Evolutionary conservation across 2,797 vertebrate species (phyloP), one percentile per base, ranked within the genome.

Genomic region (Peromyscus melanophrys): DNA sequence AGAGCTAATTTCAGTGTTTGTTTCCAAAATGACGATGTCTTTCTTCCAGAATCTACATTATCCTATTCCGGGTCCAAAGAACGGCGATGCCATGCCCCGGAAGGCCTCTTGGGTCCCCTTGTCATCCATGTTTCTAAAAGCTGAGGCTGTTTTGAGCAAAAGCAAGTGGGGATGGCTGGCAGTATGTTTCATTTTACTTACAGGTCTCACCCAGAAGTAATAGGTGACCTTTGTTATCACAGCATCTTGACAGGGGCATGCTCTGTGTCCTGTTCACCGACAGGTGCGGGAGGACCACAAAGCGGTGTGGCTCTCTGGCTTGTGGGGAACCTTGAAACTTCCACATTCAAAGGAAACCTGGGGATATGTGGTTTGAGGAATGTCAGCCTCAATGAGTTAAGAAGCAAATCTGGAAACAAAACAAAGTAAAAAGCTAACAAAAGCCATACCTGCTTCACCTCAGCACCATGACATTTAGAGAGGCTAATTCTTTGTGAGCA

Each of bases 41-140:
- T 90, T 52, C 88, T 57, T 90, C 81, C 25, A 2, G 69, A 34
- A 69, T 57, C 8, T 7, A 19, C 0, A 0, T 1, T 63, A 27
- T 59, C 49, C 40, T 43, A 43, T 77, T 16, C 0, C 0, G 43
- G 55, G 86, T n/a, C 76, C n/a, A 16, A 71, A 61, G 78, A n/a
- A 46, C 4, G 27, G 14, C 6, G 19, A 4, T 0, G 12, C 25
- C 11, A 3, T 3, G n/a, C 46, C 27, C n/a, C 9, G 14, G 31
- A 34, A 19, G 0, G 25, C 21, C 1, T 0, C 40, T 2, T 31
- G 0, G 0, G 23, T 16, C 0, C 0, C 17, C 5, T 37, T 61
- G 40, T 16, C 4, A 43, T 25, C 73, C 4, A 0, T 4, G 52
- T 49, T 34, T 1, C 14, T 0, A 57, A 63, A 27, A 71, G 2